phyloP scores from a whole-genome alignment of 2,113 vertebrate genomes.

The Carassius auratus region DNA sequence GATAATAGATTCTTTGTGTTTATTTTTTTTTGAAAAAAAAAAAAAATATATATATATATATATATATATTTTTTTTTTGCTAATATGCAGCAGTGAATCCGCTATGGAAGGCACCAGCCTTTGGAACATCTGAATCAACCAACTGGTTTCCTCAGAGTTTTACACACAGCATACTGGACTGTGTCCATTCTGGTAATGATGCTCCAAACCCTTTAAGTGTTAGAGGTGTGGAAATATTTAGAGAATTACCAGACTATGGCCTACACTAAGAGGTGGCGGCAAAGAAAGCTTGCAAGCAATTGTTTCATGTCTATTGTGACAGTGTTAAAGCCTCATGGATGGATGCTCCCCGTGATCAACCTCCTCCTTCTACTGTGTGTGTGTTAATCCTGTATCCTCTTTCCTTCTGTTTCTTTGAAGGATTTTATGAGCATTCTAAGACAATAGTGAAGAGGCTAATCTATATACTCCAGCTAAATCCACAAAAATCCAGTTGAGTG shows the following conservation, averaged over 20 bases:
- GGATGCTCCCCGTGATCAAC: constrained; percentile 34
- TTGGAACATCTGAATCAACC: neutral
- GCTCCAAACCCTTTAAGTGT: constrained; percentile 2
- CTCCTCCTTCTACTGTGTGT: constrained; percentile 48
- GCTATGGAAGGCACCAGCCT: neutral
- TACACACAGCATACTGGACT: constrained; percentile 51
- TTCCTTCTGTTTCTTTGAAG: constrained; percentile 72
- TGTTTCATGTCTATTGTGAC: constrained; percentile 72
- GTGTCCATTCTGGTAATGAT: constrained; percentile 67
- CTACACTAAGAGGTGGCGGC: constrained; percentile 63
- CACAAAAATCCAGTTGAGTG: constrained; percentile 77
- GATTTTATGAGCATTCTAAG: constrained; percentile 80
- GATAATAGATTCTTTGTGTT: no score
- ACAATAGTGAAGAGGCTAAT: constrained; percentile 79
- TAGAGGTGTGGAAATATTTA: constrained; percentile 27
- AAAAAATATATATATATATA: no score
- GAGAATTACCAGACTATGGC: constrained; percentile 48
- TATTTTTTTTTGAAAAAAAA: no score
- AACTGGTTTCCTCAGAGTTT: neutral
- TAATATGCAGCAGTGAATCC: neutral
- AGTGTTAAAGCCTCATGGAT: constrained; percentile 23
- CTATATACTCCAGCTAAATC: constrained; percentile 80
- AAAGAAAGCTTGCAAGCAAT: constrained; percentile 69
- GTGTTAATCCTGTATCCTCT: constrained; percentile 80
- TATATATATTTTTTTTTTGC: no score